Percentiles rank a stretch among this genome's conserved stretches.
phyloP scores from a whole-genome alignment of 2,888 invertebrate genomes.

The Eucera pruinosa region DNA sequence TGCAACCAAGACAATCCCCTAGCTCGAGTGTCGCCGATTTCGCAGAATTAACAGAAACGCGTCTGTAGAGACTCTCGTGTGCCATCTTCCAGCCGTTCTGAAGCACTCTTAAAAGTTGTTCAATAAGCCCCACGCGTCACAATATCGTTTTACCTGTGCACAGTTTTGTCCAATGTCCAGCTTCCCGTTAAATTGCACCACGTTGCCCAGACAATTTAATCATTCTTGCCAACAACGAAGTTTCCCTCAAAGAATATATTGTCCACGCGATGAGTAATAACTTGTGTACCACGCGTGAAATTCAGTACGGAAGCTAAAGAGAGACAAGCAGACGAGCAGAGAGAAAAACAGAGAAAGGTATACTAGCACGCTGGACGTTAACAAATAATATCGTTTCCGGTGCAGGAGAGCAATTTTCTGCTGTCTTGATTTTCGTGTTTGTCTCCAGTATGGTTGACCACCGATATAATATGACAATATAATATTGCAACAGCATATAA shows the following conservation, averaged over 20 bases:
- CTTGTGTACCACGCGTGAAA: too few relatives aligned
- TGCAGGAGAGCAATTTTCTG: too few relatives aligned
- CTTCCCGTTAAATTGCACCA: neutral
- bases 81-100: neutral
- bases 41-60: conserved; percentile 50
- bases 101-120: conserved; percentile 35
- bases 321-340: too few relatives aligned
- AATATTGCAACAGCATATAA: too few relatives aligned
- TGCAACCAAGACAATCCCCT: conserved; percentile 21
- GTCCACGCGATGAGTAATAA: too few relatives aligned
- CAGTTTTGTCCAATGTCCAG: neutral
- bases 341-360: too few relatives aligned
- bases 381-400: too few relatives aligned
- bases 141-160: conserved; percentile 6
- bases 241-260: conserved; percentile 4
- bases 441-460: too few relatives aligned
- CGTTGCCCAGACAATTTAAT: neutral
- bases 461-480: too few relatives aligned
- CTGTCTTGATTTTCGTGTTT: too few relatives aligned
- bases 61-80: conserved; percentile 16
- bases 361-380: too few relatives aligned
- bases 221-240: neutral
- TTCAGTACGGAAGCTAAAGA: too few relatives aligned
- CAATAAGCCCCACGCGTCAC: conserved; percentile 13
- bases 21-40: conserved; percentile 27